Evolutionary conservation across 2,888 invertebrate species (phyloP), one percentile per base, ranked within the genome.

Genomic region (Oligia fasciuncula): DNA sequence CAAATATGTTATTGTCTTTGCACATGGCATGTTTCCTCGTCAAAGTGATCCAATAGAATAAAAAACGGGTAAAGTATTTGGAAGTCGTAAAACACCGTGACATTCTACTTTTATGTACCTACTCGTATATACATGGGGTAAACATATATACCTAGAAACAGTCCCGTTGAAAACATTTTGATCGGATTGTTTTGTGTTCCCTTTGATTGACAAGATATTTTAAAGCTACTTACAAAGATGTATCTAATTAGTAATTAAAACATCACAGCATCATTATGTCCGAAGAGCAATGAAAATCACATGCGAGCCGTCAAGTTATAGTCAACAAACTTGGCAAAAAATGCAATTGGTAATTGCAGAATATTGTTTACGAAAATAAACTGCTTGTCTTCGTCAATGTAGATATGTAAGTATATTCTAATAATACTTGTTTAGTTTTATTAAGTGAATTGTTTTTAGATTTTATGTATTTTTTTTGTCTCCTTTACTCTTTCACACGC

Each of bases 41-140:
- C 4, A 46, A 46, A 69, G 13, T 29, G 69, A 66, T 73, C 4
- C 35, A n/a, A 51, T 60, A 17, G n/a, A 51, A 73, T 51, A 66
- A 4, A 23, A 60, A 43, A 70, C 5, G 1, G 8, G 68, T 11
- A 62, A 67, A 57, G 29, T 63, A 65, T 57, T 35, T 43, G 29
- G 1, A 46, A 17, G 11, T 70, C 60, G 8, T 66, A 80, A 73
- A 73, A 43, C 43, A 70, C 49, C 13, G 57, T 23, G 17, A 57
- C 19, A 60, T 70, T 77, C 17, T 66, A 66, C 1, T 76, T 49
- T 60, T 40, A 77, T 40, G 17, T 62, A 17, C 4, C 23, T 57
- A 14, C 46, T 46, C 46, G 46, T 49, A 23, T 57, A 51, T n/a
- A 67, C 0, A 72, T 17, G 14, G 19, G 14, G 19, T 69, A 23